These are phyloP conservation scores for Helarctos malayanus DNA, from an alignment of 2,797 vertebrate genomes.

Conservation along the genomic window DNA sequence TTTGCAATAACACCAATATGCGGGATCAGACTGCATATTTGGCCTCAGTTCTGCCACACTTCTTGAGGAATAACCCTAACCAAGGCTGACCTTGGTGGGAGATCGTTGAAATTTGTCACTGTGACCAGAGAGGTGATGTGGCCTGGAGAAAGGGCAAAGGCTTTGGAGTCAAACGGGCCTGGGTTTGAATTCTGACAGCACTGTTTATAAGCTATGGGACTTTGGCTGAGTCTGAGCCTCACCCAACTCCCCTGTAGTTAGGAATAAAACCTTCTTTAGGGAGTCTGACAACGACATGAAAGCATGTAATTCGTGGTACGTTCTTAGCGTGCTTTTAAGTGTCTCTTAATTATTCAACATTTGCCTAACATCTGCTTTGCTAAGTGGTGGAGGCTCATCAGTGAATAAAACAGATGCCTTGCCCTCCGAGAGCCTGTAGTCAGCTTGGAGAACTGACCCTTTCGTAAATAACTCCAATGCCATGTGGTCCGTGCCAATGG, in stretches of 20 bases:
- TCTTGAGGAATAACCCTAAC: neutral
- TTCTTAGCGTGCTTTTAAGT: neutral
- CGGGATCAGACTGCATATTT: neutral
- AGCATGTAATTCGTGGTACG: neutral
- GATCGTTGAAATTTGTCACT: neutral
- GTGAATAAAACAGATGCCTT: conserved; percentile 32
- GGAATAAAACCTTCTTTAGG: neutral
- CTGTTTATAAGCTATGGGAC: neutral
- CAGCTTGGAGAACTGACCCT: neutral
- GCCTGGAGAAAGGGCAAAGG: neutral
- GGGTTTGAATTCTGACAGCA: neutral
- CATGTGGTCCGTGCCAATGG: neutral
- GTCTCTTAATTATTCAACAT: neutral
- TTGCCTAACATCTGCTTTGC: neutral
- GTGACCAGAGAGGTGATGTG: neutral
- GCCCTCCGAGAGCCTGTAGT: neutral
- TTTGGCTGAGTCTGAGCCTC: neutral
- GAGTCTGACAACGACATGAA: neutral
- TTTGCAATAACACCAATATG: neutral
- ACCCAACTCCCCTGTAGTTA: neutral
- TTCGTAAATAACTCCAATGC: neutral
- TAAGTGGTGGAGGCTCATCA: neutral
- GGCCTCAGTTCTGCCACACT: neutral
- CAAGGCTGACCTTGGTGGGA: neutral
- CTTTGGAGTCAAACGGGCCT: neutral